Percentiles rank a stretch among this genome's conserved stretches.
Conservation (phyloP, 2,888 invertebrate genomes). For the Cryptophagus acutangulus region DNA sequence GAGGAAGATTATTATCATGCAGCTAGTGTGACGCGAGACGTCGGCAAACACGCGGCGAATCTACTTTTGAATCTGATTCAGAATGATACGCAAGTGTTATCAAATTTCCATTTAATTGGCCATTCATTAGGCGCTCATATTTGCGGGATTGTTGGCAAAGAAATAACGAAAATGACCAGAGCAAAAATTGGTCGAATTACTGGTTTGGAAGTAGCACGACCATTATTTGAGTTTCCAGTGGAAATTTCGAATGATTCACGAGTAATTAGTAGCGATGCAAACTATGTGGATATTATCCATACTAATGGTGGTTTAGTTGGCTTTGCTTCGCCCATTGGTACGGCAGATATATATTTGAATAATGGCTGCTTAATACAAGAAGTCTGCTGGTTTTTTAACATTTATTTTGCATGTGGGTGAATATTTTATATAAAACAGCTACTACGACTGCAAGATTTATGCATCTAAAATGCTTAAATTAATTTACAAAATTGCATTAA, state of each 20-base stretch:
- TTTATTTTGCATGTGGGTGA: conserved; percentile 23
- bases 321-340: conserved; percentile 12
- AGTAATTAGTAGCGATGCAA: conserved; percentile 22
- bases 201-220: conserved; percentile 30
- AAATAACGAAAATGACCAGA: conserved; percentile 19
- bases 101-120: conserved; percentile 28
- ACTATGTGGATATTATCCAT: conserved; percentile 28
- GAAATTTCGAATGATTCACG: conserved; percentile 17
- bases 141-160: conserved; percentile 27
- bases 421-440: not conserved
- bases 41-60: conserved; percentile 24
- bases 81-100: conserved; percentile 19
- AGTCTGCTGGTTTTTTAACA: too few relatives aligned
- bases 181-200: conserved; percentile 28
- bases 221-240: conserved; percentile 29
- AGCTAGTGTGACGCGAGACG: conserved; percentile 23
- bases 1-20: conserved; percentile 26
- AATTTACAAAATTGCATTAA: not conserved
- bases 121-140: conserved; percentile 32
- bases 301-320: conserved; percentile 31
- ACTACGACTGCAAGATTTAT: not conserved
- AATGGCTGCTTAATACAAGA: conserved; percentile 28
- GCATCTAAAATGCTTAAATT: not conserved
- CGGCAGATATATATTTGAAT: conserved; percentile 26
- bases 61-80: conserved; percentile 21